Evolutionary conservation across 2,113 vertebrate species (phyloP), one percentile per base, ranked within the genome.

Genomic region (Myocastor coypus): DNA sequence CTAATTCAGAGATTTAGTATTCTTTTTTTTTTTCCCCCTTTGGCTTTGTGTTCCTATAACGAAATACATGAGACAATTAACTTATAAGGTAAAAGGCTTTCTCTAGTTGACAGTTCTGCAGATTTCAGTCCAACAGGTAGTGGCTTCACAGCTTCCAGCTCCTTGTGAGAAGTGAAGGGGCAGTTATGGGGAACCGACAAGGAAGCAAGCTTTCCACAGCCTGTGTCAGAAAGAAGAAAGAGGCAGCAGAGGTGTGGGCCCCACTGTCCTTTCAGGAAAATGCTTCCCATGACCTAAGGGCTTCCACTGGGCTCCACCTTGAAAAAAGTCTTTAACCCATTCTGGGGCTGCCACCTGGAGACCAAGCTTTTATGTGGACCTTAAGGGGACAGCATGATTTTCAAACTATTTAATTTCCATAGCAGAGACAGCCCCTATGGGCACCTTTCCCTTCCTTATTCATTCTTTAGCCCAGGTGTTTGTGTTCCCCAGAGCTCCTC

Each of bases 121-220:
- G 46, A 32, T 59, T 59, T 22, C 14, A 93, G 22, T 68, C 73
- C 50, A 92, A 66, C 1, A 37, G 52, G 16, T 50, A 32, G n/a
- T 64, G 30, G 5, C 0, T 32, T 8, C 59, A 69, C 2, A 69
- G 3, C 22, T 28, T 42, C 19, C 1, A 4, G 40, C 9, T 3
- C 30, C 22, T 37, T 17, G 10, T 37, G 66, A 16, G 6, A 16
- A 50, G 2, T 0, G 22, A 71, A 17, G 32, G 3, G 26, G 20
- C 1, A 22, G 37, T 24, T 16, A 1, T 0, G 0, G 22, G 32
- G 12, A 82, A 16, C 9, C 22, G 7, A 0, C 50, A 4, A 14
- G n/a, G 8, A 19, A 81, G 19, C 16, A 61, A 1, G 61, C 28
- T 57, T 30, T 26, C 78, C 22, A 59, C 20, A 30, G 52, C 28